Conservation (phyloP, 1,140 invertebrate species). For the Drosophila seguyi region DNA sequence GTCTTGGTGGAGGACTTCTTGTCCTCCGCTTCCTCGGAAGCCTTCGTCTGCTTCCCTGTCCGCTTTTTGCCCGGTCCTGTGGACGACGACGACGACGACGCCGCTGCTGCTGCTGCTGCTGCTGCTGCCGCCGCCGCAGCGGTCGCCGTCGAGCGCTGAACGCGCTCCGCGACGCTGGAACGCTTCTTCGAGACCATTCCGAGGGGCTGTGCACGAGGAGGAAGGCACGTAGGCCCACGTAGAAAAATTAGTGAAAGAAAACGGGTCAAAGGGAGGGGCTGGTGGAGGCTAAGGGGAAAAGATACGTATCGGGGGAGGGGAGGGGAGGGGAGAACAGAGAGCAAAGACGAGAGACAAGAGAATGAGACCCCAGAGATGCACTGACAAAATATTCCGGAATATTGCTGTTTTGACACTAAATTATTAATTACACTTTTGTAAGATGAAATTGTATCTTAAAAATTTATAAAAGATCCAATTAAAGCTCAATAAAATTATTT, state of each 20-base stretch:
- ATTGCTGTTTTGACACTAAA: background rate
- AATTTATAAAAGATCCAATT: too few relatives aligned
- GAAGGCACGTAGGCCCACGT: constrained; percentile 9
- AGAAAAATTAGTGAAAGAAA: constrained; percentile 9
- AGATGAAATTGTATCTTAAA: too few relatives aligned
- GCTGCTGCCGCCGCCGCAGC: constrained; percentile 40
- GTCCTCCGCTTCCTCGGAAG: constrained; percentile 55
- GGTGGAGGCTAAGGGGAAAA: too few relatives aligned
- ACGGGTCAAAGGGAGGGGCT: background rate
- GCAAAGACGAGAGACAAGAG: background rate
- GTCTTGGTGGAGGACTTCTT: constrained; percentile 45
- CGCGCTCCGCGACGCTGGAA: constrained; percentile 68
- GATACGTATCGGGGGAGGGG: background rate
- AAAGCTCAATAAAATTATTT: too few relatives aligned
- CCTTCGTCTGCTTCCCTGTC: constrained; percentile 55
- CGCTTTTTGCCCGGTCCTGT: constrained; percentile 53
- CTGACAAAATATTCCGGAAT: background rate
- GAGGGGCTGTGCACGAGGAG: constrained; percentile 23
- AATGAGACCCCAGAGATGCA: background rate
- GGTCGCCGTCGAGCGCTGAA: constrained; percentile 61
- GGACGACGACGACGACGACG: too few relatives aligned
- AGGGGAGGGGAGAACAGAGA: background rate
- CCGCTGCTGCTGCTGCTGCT: constrained; percentile 19
- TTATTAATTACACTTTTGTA: too few relatives aligned
- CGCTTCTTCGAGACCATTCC: constrained; percentile 81